Evolutionary conservation across 2,888 invertebrate species (phyloP).

Genomic region (Ditylenchus weischeri): DNA sequence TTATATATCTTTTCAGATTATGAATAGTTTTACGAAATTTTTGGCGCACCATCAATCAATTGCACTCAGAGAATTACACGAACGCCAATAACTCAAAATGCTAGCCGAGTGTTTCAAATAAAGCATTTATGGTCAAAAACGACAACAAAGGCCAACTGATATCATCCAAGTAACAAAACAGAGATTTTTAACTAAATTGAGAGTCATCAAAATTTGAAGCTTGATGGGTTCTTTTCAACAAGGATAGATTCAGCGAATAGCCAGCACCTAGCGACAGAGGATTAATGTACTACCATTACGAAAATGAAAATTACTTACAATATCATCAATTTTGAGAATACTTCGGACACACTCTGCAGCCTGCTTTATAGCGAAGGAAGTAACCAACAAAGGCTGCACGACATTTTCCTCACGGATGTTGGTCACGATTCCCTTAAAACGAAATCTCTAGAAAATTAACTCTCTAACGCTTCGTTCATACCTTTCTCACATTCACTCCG

Average conservation of each 20-base stretch:
- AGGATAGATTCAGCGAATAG: slow-evolving; percentile 15
- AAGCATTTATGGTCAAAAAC: no score
- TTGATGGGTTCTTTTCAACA: no score
- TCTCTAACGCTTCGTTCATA: neutral
- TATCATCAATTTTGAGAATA: slow-evolving; percentile 98
- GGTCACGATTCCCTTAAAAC: slow-evolving; percentile 78
- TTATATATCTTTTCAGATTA: no score
- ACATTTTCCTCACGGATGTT: slow-evolving; percentile 95
- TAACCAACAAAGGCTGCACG: slow-evolving; percentile 91
- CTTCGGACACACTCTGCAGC: slow-evolving; percentile 94
- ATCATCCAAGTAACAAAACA: neutral
- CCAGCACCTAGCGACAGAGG: slow-evolving; percentile 10
- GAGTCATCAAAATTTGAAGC: no score
- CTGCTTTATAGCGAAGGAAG: slow-evolving; percentile 84
- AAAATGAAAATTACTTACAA: slow-evolving; percentile 70
- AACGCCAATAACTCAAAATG: no score
- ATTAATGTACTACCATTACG: no score
- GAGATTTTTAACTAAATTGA: neutral
- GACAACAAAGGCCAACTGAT: neutral
- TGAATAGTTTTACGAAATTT: no score
- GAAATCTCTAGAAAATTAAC: neutral
- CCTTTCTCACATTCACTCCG: slow-evolving; percentile 76
- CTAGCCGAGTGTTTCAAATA: no score
- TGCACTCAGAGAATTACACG: no score
- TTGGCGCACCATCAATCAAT: no score